Evolutionary conservation across 2,888 invertebrate species (phyloP), one percentile per base, ranked within the genome.

Genomic region (Agrotis exclamationis): DNA sequence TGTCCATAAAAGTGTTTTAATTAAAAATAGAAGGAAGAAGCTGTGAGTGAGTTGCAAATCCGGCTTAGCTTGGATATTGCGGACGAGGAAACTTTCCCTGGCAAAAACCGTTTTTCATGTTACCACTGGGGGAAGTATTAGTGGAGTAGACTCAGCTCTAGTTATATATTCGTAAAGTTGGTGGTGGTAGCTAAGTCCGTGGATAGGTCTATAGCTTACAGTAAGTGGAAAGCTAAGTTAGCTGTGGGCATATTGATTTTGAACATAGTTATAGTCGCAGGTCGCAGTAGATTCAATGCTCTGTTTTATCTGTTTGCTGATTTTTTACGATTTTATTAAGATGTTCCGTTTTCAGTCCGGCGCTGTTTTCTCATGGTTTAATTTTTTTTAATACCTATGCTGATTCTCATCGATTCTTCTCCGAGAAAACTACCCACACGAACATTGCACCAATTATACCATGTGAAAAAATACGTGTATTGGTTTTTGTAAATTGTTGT

Each of bases 1-100:
- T 85, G 87, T 89, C 87, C 87, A 91, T 92, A 92, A 94, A 94
- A 93, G 91, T 90, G 88, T 92, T 94, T 95, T 94, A 94, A 94
- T 94, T 94, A 94, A 94, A 94, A 93, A 92, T 89, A 90, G 90
- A 92, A 90, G 83, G 88, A 89, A 87, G 88, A 88, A 88, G 88
- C 85, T 87, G 85, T 86, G 89, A 92, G 91, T 90, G 92, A 93
- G 93, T 92, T 93, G 94, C 94, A 93, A 95, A 95, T 94, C 94
- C 93, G 92, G 92, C 92, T 94, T 92, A 93, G 89, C 89, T 84
- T 83, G 90, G 90, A 92, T 93, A 92, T 92, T 91, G 89, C 89
- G 88, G 90, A 89, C 83, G 83, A 80, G 88, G 86, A 91, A 93
- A 94, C 89, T 93, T 93, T 93, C 85, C 85, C 88, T 85, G 83